Base-by-base conservation (phyloP, 2,888 invertebrate species). In the Heliconius ismenius region DNA sequence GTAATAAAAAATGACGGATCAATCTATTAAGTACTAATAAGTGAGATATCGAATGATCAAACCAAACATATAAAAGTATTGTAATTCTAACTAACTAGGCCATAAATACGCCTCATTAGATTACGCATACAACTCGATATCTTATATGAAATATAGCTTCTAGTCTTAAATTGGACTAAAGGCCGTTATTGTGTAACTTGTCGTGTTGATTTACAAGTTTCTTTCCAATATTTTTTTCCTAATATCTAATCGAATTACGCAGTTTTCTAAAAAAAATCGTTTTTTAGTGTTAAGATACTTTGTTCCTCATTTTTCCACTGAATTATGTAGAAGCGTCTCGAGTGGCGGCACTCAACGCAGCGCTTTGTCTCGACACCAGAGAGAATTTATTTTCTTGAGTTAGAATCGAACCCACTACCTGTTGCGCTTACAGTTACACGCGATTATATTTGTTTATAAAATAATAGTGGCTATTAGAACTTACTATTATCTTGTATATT, bases 51-150 rank as follows among this genome's bases (percentile, higher is more conserved):
- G 7, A 7, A 39, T 67, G 24, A 67, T 24, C 24, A 67, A 24
- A 67, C 39, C 67, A 67, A 67, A 67, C 67, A 70, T 54, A 32
- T 70, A 36, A 73, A 24, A 73, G 26, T 62, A 73, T 73, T 26
- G 62, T 62, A 73, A 73, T 26, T 28, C 62, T 39, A 43, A 24
- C 62, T 73, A 63, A 62, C 39, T 62, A 26, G 73, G 62, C 43
- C 62, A 62, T 62, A 63, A 73, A 73, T 70, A 70, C 28, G 73
- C 21, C 60, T 73, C 73, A 62, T 73, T 73, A 73, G 62, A 43
- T 73, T 73, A 73, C 73, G 26, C 36, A 73, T 43, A 73, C 28
- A 73, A 73, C 39, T 73, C 43, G 73, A 73, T 73, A 73, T 24
- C 60, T 26, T 24, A 13, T 36, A 73, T 73, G 73, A 73, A 73